Evolutionary conservation across 1,140 invertebrate genomes (phyloP), one percentile per base, ranked within the genome.

Genomic region (Diorhabda carinulata): DNA sequence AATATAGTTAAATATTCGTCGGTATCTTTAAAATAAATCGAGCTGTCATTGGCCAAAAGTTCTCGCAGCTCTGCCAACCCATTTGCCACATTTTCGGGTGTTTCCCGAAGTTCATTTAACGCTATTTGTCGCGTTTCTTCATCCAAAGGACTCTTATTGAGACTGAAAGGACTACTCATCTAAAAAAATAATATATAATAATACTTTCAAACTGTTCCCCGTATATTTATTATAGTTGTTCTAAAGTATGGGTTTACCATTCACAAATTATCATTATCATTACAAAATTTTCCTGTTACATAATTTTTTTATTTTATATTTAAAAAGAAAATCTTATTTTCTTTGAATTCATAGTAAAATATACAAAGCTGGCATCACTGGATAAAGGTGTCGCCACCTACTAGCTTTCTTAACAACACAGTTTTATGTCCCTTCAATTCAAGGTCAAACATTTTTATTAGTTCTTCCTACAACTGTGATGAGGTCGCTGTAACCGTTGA

Each of bases 1-100:
- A 92, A 92, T 43, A 91, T 89, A 40, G 87, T 83, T 0, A 94
- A 82, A 43, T 91, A 87, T 3, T 91, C 90, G 72, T 93, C 91
- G 68, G 91, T 90, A 43, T 90, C 88, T 61, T 83, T 84, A 68
- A 83, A 92, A 69, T 86, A 81, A 45, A 92, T 68, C 8, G 86
- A 87, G 67, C 85, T 83, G 71, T 88, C 85, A 80, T 88, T 87
- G 74, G 87, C 84, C 0, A 92, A 79, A 8, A 89, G 79, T 73
- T 86, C 83, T 63, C 83, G 82, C 1, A 92, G 79, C 43, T 86
- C 85, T 68, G 78, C 80, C n/a, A 91, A 79, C 9, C 84, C 88
- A 10, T 85, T 79, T 72, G 87, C 83, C 0, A 88, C 83, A 68
- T 84, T 85, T 73, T 89, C 89, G 0, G 89, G 87, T 0, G 86